phyloP scores from a whole-genome alignment of 2,797 vertebrate genomes.

The Micromesistius poutassou region DNA sequence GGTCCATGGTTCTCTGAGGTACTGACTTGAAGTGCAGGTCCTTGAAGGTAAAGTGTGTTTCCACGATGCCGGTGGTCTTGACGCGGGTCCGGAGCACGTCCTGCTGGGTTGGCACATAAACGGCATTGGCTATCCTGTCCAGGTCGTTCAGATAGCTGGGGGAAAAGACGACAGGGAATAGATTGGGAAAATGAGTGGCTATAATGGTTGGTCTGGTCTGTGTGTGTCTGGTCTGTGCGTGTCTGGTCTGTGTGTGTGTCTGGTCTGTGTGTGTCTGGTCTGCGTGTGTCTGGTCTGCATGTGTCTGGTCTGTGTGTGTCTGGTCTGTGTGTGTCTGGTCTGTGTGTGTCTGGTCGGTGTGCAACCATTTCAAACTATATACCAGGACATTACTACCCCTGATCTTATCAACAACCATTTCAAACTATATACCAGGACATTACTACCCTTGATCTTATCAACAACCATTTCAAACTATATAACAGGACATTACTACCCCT shows the following conservation, averaged over 20 bases:
- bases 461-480: too few species aligned
- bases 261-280: too few species aligned
- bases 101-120: slow-evolving; percentile 95
- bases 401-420: neutral
- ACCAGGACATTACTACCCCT: neutral
- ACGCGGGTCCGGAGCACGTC: slow-evolving; percentile 98
- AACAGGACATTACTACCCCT: neutral
- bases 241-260: too few species aligned
- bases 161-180: neutral
- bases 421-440: neutral
- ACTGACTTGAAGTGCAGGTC: slow-evolving; percentile 98
- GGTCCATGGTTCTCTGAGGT: neutral
- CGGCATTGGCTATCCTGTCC: slow-evolving; percentile 89
- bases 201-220: neutral
- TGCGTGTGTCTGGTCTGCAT: too few species aligned
- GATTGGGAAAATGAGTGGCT: neutral
- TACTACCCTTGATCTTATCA: neutral
- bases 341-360: too few species aligned
- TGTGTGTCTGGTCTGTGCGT: too few species aligned
- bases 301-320: too few species aligned
- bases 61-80: slow-evolving; percentile 98
- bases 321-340: too few species aligned
- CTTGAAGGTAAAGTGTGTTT: slow-evolving; percentile 99
- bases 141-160: slow-evolving; percentile 94
- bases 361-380: neutral